Conservation (phyloP, 2,797 vertebrate genomes). For the Eupleurogrammus muticus region DNA sequence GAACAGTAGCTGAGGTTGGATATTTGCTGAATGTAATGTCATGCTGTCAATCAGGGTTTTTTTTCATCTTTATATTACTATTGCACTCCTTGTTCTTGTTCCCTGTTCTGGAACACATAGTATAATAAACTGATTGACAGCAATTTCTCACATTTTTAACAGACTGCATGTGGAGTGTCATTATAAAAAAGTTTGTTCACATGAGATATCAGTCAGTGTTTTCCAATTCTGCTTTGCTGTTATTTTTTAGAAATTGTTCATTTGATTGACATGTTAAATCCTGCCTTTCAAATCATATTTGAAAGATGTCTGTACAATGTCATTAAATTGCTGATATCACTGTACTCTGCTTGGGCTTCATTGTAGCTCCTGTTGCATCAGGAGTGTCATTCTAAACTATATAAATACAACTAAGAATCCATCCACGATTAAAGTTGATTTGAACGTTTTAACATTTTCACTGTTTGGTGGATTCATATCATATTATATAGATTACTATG, state of each 20-base stretch:
- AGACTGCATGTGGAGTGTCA: neutral
- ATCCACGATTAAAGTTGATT: neutral
- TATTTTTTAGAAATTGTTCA: neutral
- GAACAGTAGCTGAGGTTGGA: conserved; percentile 14
- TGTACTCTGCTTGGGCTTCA: neutral
- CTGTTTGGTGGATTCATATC: neutral
- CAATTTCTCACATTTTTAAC: neutral
- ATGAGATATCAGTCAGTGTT: neutral
- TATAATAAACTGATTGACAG: conserved; percentile 17
- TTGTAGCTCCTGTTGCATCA: too few relatives aligned
- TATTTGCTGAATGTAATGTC: conserved; percentile 9
- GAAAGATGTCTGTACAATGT: neutral
- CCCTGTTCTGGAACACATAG: conserved; percentile 23
- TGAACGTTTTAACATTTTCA: neutral
- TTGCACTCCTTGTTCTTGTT: conserved; percentile 4
- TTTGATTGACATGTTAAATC: neutral
- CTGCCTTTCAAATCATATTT: neutral
- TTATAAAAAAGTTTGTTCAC: too few relatives aligned
- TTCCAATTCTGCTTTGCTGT: neutral
- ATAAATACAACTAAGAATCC: neutral
- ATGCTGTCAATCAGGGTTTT: conserved; percentile 39
- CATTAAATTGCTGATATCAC: neutral
- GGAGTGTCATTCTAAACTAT: neutral
- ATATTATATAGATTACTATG: neutral
- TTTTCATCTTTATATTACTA: conserved; percentile 17